Evolutionary conservation across 2,113 vertebrate genomes (phyloP).

Genomic region (Boulengerochromis microlepis): DNA sequence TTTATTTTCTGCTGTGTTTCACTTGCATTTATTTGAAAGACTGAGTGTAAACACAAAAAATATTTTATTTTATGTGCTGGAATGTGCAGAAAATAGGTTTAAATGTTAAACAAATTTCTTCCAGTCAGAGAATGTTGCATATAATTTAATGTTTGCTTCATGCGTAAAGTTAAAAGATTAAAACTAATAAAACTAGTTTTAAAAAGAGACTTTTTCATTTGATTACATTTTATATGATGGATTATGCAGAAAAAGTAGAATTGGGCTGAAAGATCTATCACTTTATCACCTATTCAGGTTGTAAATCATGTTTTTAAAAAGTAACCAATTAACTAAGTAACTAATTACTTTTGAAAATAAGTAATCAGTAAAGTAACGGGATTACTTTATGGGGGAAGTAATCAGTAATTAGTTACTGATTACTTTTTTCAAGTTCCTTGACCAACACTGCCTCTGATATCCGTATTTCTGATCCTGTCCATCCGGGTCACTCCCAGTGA

Average conservation of each 20-base stretch:
- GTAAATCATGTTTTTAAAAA: fast-evolving
- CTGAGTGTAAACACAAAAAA: too few species aligned
- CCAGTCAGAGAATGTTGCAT: fast-evolving
- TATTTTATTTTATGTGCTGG: too few species aligned
- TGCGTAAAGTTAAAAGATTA: neutral
- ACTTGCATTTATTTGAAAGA: too few species aligned
- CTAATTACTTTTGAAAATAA: fast-evolving
- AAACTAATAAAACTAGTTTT: neutral
- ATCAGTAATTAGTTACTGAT: neutral
- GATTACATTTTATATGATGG: neutral
- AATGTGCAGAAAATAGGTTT: too few species aligned
- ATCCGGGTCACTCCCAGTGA: neutral
- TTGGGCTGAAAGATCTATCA: neutral
- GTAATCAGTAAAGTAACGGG: neutral
- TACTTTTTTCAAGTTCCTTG: neutral
- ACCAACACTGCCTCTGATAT: neutral
- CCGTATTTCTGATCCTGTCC: neutral
- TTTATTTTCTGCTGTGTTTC: too few species aligned
- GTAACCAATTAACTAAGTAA: neutral
- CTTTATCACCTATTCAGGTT: fast-evolving
- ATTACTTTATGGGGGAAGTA: fast-evolving
- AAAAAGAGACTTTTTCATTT: neutral
- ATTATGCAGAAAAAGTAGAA: neutral
- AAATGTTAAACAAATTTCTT: neutral
- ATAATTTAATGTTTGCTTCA: fast-evolving